phyloP scores from a whole-genome alignment of 2,797 vertebrate genomes.

The Crenuchus spilurus region DNA sequence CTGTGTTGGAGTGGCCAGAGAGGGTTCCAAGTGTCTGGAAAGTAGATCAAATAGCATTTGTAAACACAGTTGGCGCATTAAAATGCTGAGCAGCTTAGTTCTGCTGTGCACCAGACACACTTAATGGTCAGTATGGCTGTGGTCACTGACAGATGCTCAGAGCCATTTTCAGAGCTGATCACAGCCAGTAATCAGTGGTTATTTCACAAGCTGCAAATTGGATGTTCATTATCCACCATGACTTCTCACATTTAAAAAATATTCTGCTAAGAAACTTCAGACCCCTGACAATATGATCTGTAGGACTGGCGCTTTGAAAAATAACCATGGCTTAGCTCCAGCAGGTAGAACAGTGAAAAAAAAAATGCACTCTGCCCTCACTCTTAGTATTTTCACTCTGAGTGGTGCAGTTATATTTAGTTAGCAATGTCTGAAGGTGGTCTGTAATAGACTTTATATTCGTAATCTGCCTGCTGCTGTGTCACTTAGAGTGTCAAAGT shows the following conservation, averaged over 20 bases:
- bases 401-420: conserved; percentile 17
- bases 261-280: conserved; percentile 7
- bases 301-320: conserved; percentile 5
- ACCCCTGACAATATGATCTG: not conserved
- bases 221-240: not conserved
- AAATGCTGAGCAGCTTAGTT: conserved; percentile 4
- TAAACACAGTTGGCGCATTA: conserved; percentile 28
- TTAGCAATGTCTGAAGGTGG: conserved; percentile 11
- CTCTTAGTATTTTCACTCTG: conserved; percentile 15
- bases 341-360: not conserved
- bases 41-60: conserved; percentile 8
- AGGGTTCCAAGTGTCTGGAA: conserved; percentile 6
- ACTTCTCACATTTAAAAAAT: not conserved
- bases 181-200: not conserved
- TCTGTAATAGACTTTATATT: not conserved
- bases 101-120: not conserved
- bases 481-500: not conserved
- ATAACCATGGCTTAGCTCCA: not conserved
- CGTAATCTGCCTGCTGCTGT: not conserved
- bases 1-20: not conserved
- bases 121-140: not conserved
- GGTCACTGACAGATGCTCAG: conserved; percentile 1
- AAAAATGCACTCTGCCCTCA: conserved; percentile 15
- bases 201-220: not conserved
- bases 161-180: not conserved